Evolutionary conservation across 2,113 vertebrate species (phyloP), one percentile per base, ranked within the genome.

Genomic region (Microcebus jonahi): DNA sequence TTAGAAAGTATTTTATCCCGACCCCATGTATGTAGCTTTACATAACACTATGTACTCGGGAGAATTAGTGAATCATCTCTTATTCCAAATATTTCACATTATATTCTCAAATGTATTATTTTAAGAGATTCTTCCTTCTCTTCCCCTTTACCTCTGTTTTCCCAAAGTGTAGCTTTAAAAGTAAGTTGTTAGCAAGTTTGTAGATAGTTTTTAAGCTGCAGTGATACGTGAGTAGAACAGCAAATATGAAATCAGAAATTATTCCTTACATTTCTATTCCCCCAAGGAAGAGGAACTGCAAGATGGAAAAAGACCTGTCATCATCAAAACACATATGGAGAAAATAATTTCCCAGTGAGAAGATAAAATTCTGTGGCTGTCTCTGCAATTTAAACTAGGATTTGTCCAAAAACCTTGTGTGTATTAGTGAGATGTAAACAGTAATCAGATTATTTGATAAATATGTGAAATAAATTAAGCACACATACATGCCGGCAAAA

Each of bases 301-400:
- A 96, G 59, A 85, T 82, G 55, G 1, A 91, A 34, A 82, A 50
- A 61, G 48, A 57, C 63, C 81, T 93, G 45, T 93, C 97, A 91
- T 95, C 95, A 84, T 90, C 61, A 91, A 95, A 97, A 92, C 85
- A 61, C 73, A 45, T 15, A 10, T 1, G 4, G 45, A 3, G 92
- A 94, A 97, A 95, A 80, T 45, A 81, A 92, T 97, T 98, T 97
- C 95, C 76, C 88, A 31, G 97, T 82, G 20, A 93, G 96, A 89
- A 93, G 88, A 45, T 77, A 96, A 92, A 91, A 82, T 94, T 97
- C 83, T 92, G 67, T 48, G 34, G 80, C 75, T 95, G 90, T 61
- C 67, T 96, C 94, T 97, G 91, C 25, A 57, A n/a, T 85, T 88
- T 91, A 42, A 94, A 57, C 13, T 63, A 25, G 27, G 65, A 59